Evolutionary conservation across 1,140 invertebrate species (phyloP).

Genomic region (Telenomus remus): DNA sequence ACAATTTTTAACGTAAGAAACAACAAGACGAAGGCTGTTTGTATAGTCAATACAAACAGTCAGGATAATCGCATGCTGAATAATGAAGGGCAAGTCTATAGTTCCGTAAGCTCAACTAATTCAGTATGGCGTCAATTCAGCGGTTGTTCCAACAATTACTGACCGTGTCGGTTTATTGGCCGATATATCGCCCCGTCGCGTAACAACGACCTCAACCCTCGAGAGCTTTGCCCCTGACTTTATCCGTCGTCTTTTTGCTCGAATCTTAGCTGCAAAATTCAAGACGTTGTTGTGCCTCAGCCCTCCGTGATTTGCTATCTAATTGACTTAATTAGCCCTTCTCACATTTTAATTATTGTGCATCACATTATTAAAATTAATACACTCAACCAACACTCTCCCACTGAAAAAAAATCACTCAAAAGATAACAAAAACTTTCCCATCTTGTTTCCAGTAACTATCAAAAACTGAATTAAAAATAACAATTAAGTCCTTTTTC

Average conservation of each 20-base stretch:
- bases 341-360: too few species aligned
- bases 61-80: slow-evolving; percentile 54
- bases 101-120: slow-evolving; percentile 56
- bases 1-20: slow-evolving; percentile 35
- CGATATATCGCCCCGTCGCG: slow-evolving; percentile 68
- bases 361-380: too few species aligned
- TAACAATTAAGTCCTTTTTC: too few species aligned
- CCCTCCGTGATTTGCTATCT: slow-evolving; percentile 12
- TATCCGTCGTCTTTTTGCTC: slow-evolving; percentile 55
- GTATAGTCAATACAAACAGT: slow-evolving; percentile 42
- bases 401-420: neutral
- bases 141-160: slow-evolving; percentile 70
- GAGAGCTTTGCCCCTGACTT: slow-evolving; percentile 49
- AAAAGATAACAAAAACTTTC: too few species aligned
- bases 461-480: too few species aligned
- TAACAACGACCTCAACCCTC: slow-evolving; percentile 58
- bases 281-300: slow-evolving; percentile 3
- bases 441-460: too few species aligned
- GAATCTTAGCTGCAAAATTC: slow-evolving; percentile 53
- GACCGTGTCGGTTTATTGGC: slow-evolving; percentile 72
- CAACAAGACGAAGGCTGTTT: slow-evolving; percentile 8
- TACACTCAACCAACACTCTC: too few species aligned
- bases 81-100: slow-evolving; percentile 49
- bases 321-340: neutral
- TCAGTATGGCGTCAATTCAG: slow-evolving; percentile 66